Base-by-base conservation (phyloP, 1,140 invertebrate species). In the Periplaneta americana region DNA sequence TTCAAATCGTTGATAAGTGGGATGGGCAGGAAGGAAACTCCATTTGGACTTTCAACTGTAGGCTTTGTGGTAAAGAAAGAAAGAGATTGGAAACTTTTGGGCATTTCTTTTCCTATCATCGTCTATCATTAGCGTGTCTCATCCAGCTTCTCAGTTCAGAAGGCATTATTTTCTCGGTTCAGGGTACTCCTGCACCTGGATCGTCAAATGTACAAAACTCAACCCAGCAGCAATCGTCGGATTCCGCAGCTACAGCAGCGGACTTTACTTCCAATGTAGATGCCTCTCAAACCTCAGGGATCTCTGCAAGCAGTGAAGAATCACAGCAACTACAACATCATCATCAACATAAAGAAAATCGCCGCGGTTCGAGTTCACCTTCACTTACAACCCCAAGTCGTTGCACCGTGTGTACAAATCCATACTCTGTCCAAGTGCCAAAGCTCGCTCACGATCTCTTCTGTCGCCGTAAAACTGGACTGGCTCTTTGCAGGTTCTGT, bases 31-130 rank as follows among this genome's bases (percentile, higher is more conserved):
- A 75, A 34, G 81, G 48, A 6, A 37, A 34, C 13, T 79, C 77
- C 57, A 74, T 74, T 3, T 83, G 82, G 83, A 83, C 48, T 48
- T 84, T 83, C 35, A 28, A 34, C 17, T 83, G 82, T 78, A 32
- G 33, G 36, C 80, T 83, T 2, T 84, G 83, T 79, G 81, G 76
- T 66, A 83, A 82, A 82, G 75, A 80, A 79, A 57, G 82, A n/a
- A 78, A 80, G 34, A 80, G 80, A 37, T 37, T 79, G 28, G 83
- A 83, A 66, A 79, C 82, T 39, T 81, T 82, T 80, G 83, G 81
- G 22, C 84, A 83, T 79, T 83, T 82, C 80, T 81, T 76, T 77
- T 80, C 79, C 34, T 82, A 83, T 77, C 83, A 83, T 76, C 80
- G 80, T 28, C 48, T 82, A n/a, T 82, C 80, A 2, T 36, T 82